Evolutionary conservation across 2,888 invertebrate species (phyloP).

Genomic region (Ectemnius continuus): DNA sequence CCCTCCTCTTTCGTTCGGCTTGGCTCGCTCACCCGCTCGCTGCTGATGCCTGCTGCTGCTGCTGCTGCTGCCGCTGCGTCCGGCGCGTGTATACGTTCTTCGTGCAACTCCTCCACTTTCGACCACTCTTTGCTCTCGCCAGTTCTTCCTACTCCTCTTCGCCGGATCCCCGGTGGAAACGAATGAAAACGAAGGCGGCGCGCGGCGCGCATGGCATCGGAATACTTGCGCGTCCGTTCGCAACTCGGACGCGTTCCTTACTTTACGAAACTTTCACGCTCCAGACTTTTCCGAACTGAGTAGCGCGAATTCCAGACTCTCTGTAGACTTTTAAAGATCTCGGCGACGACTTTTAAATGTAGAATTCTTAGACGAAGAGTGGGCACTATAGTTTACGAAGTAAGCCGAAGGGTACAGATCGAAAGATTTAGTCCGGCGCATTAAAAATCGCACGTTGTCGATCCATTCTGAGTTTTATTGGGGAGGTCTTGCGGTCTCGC

Average conservation of each 20-base stretch:
- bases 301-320: conserved; percentile 6
- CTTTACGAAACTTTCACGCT: conserved; percentile 47
- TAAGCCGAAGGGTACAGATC: not conserved
- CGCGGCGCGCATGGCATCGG: conserved; percentile 59
- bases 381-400: no score
- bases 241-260: conserved; percentile 44
- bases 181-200: conserved; percentile 31
- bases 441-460: conserved; percentile 45
- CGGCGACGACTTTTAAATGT: not conserved
- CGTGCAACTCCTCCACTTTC: not conserved
- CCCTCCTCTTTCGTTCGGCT: conserved; percentile 35
- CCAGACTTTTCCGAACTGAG: conserved; percentile 44
- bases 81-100: conserved; percentile 7
- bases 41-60: not conserved
- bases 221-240: conserved; percentile 61
- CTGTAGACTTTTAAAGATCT: conserved; percentile 30
- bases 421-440: conserved; percentile 39
- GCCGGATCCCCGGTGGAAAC: conserved; percentile 31
- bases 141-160: conserved; percentile 34
- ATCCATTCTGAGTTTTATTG: conserved; percentile 54
- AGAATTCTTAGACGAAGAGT: no score
- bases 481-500: conserved; percentile 26
- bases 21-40: conserved; percentile 25
- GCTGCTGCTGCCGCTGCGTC: conserved; percentile 18
- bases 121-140: conserved; percentile 21